phyloP scores from a whole-genome alignment of 1,140 invertebrate species.

The Drosophila asahinai region DNA sequence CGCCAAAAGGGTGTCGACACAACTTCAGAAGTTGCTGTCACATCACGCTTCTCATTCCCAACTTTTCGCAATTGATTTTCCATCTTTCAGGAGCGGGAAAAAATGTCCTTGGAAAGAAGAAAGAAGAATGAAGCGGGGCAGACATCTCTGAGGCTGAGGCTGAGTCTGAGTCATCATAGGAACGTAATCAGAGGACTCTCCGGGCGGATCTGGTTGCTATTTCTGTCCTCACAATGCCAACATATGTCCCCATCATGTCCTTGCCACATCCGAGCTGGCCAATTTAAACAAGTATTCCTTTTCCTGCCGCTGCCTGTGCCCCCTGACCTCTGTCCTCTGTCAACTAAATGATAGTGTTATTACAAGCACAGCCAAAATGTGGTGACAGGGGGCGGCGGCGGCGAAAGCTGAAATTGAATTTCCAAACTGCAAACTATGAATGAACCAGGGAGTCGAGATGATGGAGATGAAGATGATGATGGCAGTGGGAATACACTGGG shows the following conservation, averaged over 20 bases:
- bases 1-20: constrained; percentile 34
- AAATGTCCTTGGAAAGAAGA: constrained; percentile 34
- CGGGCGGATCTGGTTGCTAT: constrained; percentile 29
- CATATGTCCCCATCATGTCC: constrained; percentile 27
- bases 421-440: constrained; percentile 63
- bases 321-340: constrained; percentile 29
- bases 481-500: constrained; percentile 2
- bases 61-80: constrained; percentile 42
- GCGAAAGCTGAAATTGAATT: constrained; percentile 68
- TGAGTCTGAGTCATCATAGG: constrained; percentile 44
- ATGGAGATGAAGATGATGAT: constrained; percentile 23
- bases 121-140: not conserved
- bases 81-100: constrained; percentile 7
- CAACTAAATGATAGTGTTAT: constrained; percentile 40
- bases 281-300: constrained; percentile 50
- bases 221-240: constrained; percentile 26
- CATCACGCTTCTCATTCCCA: constrained; percentile 45
- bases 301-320: not conserved
- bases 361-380: constrained; percentile 14
- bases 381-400: constrained; percentile 8
- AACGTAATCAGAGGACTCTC: constrained; percentile 32
- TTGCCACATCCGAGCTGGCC: constrained; percentile 36
- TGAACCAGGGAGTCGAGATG: constrained; percentile 34
- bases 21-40: constrained; percentile 47
- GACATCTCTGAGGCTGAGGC: constrained; percentile 6